These are phyloP conservation scores for Pangasianodon gigas DNA, from an alignment of 2,113 vertebrate genomes.

Conservation along the genomic window DNA sequence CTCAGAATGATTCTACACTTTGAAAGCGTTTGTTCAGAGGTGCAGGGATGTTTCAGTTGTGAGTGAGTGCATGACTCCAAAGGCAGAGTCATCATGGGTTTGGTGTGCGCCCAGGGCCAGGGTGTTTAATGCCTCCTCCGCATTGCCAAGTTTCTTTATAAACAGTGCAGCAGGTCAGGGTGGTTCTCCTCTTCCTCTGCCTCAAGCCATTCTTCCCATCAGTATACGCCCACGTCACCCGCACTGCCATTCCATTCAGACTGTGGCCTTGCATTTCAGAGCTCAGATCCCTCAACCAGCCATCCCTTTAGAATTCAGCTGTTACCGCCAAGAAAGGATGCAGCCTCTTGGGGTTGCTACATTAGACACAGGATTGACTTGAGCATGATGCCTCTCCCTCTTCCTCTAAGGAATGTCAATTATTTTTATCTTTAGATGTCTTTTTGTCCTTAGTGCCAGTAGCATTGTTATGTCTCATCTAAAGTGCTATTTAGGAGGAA, in stretches of 20 bases:
- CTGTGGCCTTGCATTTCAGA: slow-evolving; percentile 16
- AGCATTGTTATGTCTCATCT: slow-evolving; percentile 29
- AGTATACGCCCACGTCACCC: slow-evolving; percentile 36
- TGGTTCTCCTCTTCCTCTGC: slow-evolving; percentile 25
- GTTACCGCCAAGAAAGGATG: slow-evolving; percentile 7
- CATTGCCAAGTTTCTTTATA: slow-evolving; percentile 29
- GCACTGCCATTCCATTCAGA: slow-evolving; percentile 2
- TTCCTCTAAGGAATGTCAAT: slow-evolving; percentile 24
- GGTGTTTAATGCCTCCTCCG: slow-evolving; percentile 26
- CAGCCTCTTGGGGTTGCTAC: slow-evolving; percentile 4
- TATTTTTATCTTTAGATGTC: slow-evolving; percentile 34
- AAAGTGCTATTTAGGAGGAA: slow-evolving; percentile 25
- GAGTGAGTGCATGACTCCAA: slow-evolving; percentile 19
- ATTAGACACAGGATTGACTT: slow-evolving; percentile 16
- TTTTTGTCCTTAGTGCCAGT: slow-evolving; percentile 3
- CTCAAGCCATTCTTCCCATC: slow-evolving; percentile 30
- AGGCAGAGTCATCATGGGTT: slow-evolving; percentile 35
- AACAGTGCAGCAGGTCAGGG: slow-evolving; percentile 36
- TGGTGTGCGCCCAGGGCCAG: slow-evolving; percentile 33
- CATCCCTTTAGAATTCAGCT: slow-evolving; percentile 10
- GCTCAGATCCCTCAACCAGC: background rate
- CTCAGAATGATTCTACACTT: slow-evolving; percentile 41
- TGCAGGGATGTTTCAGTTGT: slow-evolving; percentile 20
- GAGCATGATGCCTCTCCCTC: slow-evolving; percentile 19
- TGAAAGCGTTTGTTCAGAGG: slow-evolving; percentile 13